Base-by-base conservation (phyloP, 1,140 invertebrate species). In the Nixonia krombeini region DNA sequence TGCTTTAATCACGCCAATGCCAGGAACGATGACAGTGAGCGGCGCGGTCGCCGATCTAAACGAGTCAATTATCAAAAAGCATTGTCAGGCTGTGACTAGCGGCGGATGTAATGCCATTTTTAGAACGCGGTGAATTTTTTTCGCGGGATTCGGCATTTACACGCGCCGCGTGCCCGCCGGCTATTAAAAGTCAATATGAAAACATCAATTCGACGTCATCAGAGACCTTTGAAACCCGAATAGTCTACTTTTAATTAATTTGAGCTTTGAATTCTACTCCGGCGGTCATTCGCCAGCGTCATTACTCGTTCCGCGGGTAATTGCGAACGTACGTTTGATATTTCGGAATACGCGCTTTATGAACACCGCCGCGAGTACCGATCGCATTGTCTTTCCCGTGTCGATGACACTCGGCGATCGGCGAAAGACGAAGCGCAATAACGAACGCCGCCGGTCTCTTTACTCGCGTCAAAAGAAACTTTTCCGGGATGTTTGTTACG, bases 121-220 rank as follows among this genome's bases (percentile, higher is more conserved):
- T 8, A 31, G 9, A 2, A 31, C 7, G 33, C 33, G 33, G 33
- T 35, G 7, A 35, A 10, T 35, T 35, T 31, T 10, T 4, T 21
- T 21, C 21, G 6, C 21, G 6, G 33, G 13, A 13, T 35, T n/a
- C 33, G 29, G 33, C 33, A 13, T 35, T 35, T 35, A 13, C 12
- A 13, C 9, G 12, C 12, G 13, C 13, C 33, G 33, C 9, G 7
- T 35, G 13, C 5, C 33, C 33, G 4, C 4, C 10, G 12, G 33
- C 33, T 13, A 13, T 35, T 35, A 35, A 35, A 35, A 35, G 33
- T 35, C 33, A 35, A 35, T 35, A 35, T 13, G 33, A 35, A 35
- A 35, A 13, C 33, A 35, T 35, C 33, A 35, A 13, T 35, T 12
- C 12, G 13, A 5, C 13, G 33, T 35, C 13, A 12, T 35, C 33